Evolutionary conservation across 2,113 vertebrate species (phyloP).

Genomic region (Cygnus atratus): DNA sequence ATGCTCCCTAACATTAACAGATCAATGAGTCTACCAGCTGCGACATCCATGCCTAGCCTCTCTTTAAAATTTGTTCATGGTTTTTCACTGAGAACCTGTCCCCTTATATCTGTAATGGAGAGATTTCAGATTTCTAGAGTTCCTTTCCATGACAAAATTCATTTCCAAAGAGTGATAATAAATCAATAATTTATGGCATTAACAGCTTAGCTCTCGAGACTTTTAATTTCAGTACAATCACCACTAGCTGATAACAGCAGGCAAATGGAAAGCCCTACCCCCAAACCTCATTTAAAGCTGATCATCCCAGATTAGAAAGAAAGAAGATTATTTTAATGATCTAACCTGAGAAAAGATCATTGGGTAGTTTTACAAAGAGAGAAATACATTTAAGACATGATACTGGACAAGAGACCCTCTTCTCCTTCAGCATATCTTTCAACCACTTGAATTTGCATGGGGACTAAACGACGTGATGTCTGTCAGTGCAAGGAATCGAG

Average conservation of each 20-base stretch:
- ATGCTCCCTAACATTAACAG: background rate
- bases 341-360: slow-evolving; percentile 43
- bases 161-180: background rate
- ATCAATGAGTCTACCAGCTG: background rate
- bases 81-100: background rate
- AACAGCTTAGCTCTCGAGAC: background rate
- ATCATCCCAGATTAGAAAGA: slow-evolving; percentile 40
- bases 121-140: background rate
- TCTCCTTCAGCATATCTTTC: background rate
- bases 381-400: background rate
- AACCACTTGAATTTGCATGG: slow-evolving; percentile 30
- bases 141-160: background rate
- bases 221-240: background rate
- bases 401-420: background rate
- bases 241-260: background rate
- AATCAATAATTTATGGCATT: background rate
- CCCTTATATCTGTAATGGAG: background rate
- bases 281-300: slow-evolving; percentile 19
- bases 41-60: background rate
- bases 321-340: slow-evolving; percentile 45
- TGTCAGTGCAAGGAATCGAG: slow-evolving; percentile 20
- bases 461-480: slow-evolving; percentile 52
- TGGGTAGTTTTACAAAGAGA: background rate
- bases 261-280: slow-evolving; percentile 9
- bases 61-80: background rate